Base-by-base conservation (phyloP, 2,888 invertebrate species). In the Pyrrhosoma nymphula region DNA sequence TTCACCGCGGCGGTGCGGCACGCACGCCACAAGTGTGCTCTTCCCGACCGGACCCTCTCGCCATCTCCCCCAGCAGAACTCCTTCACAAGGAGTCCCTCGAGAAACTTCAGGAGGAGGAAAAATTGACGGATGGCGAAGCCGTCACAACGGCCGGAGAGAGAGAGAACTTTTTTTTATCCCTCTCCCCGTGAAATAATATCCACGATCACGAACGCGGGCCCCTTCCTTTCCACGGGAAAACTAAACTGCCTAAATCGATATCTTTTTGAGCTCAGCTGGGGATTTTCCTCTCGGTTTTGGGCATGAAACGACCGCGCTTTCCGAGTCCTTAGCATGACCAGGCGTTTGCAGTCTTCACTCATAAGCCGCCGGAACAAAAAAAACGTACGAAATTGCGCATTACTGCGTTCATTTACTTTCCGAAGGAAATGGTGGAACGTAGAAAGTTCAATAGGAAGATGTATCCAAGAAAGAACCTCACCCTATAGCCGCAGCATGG, bases 1-100 rank as follows among this genome's bases (percentile, higher is more conserved):
- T 56, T 26, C 47, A 47, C 89, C 89, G 89, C 89, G 89, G 55
- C 47, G 56, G 89, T 89, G 89, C 47, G 89, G 89, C 89, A 89
- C 89, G 89, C 89, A 89, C 35, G 55, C 89, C 89, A 47, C 89
- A 56, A 89, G 47, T 89, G 89, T 18, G 12, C 89, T n/a, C 26
- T 35, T 16, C 89, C n/a, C 55, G 26, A 89, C 47, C 35, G 0
- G n/a, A 35, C 39, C 35, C 4, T 47, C 26, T 55, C 39, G 88
- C 26, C 26, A 16, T 56, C 55, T 35, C 12, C 26, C 82, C 30
- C 69, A n/a, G 82, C 47, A 82, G 12, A 82, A n/a, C 75, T 26
- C 75, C 69, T 69, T 23, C 69, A 10, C 69, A n/a, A 47, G 47
- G 26, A 82, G 35, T 18, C 35, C 35, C 35, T 82, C 82, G 82